Conservation (phyloP, 2,797 vertebrate species). For the Anas capensis region DNA sequence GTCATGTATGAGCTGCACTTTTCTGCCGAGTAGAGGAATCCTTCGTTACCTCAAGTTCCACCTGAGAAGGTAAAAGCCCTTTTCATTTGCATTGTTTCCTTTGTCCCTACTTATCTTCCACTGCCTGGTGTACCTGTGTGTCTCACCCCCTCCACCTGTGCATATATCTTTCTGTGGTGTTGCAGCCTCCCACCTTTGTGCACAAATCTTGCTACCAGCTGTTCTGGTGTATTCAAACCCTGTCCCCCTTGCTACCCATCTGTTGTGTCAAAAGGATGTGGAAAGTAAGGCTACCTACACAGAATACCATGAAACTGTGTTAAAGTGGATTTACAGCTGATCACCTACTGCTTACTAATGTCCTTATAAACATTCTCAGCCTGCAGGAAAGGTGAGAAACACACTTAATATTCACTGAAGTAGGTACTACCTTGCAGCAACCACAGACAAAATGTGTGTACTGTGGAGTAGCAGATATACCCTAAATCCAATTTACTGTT, state of each 20-base stretch:
- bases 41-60: slow-evolving; percentile 93
- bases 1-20: slow-evolving; percentile 93
- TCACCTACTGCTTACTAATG: not conserved
- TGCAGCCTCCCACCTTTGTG: not conserved
- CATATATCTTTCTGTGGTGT: not conserved
- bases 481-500: not conserved
- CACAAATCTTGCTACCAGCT: not conserved
- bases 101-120: not conserved
- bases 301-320: not conserved
- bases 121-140: not conserved
- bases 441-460: not conserved
- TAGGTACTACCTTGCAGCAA: not conserved
- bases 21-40: slow-evolving; percentile 90
- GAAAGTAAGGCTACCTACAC: not conserved
- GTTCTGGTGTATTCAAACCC: not conserved
- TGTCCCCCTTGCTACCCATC: not conserved
- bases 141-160: not conserved
- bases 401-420: not conserved
- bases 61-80: slow-evolving; percentile 84
- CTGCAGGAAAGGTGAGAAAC: not conserved
- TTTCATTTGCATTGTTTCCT: not conserved
- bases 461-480: not conserved
- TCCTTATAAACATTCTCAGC: not conserved
- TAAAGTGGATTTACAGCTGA: not conserved
- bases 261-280: not conserved